phyloP scores from a whole-genome alignment of 2,888 invertebrate genomes.

The Zaprionus bogoriensis region DNA sequence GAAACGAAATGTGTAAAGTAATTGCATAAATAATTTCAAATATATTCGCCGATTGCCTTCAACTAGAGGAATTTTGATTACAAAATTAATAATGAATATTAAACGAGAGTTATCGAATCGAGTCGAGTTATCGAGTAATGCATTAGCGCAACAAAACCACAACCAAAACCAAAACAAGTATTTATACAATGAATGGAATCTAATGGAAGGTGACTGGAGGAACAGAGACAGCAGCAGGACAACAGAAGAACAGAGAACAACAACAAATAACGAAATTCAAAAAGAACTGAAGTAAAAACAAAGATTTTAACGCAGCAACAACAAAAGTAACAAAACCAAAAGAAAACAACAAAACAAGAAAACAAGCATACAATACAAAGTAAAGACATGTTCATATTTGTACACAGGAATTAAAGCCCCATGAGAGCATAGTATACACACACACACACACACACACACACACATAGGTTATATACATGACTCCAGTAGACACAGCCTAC shows the following conservation, averaged over 20 bases:
- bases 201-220: conserved; percentile 21
- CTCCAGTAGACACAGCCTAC: conserved; percentile 27
- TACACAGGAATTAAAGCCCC: conserved; percentile 44
- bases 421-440: conserved; percentile 27
- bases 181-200: conserved; percentile 49
- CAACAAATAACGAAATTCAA: conserved; percentile 65
- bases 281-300: conserved; percentile 80
- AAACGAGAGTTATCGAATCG: conserved; percentile 56
- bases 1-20: conserved; percentile 66
- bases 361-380: conserved; percentile 36
- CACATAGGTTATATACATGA: conserved; percentile 23
- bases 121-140: conserved; percentile 52
- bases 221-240: conserved; percentile 17
- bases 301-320: conserved; percentile 79
- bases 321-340: conserved; percentile 54
- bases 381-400: conserved; percentile 48
- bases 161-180: conserved; percentile 23
- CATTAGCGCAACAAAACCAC: conserved; percentile 34
- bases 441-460: not conserved
- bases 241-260: conserved; percentile 57
- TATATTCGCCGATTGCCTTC: conserved; percentile 83
- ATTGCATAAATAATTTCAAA: conserved; percentile 81
- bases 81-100: conserved; percentile 72
- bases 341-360: conserved; percentile 55
- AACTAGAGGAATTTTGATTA: conserved; percentile 83